Base-by-base conservation (phyloP, 2,113 vertebrate species). In the Tyrannus savana region DNA sequence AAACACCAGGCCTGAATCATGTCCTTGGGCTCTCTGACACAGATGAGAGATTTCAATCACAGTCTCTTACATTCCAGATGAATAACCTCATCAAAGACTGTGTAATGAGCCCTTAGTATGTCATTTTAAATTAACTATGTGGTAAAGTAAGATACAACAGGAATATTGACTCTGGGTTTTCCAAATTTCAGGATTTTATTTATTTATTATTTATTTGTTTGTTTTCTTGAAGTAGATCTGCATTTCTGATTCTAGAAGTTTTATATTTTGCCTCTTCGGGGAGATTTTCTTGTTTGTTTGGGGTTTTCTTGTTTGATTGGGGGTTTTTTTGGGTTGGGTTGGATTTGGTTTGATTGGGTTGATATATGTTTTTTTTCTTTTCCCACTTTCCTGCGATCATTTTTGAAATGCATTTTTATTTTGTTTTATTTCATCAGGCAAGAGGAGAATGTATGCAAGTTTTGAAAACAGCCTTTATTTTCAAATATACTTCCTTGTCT, bases 21-120 rank as follows among this genome's bases (percentile, higher is more conserved):
- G 42, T 78, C 71, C 75, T 92, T 85, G 42, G 42, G 27, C 10
- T 69, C 3, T 73, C n/a, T 80, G 63, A 86, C 49, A 18, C 19
- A 89, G 53, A 66, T 64, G 35, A 95, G 53, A 78, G 42, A 71
- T 71, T 92, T 89, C 53, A 67, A 3, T 69, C 41, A 87, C 46
- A 47, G 2, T 37, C 31, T 86, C 7, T 63, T 25, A 44, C 47
- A 69, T 58, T 87, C 27, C 37, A 69, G 50, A 52, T 31, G 21
- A 91, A 89, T 89, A 84, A 84, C 9, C 27, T 84, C 50, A 74
- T 84, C 59, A 83, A 86, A 86, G 6, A 18, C 5, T 81, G 28
- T 58, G 89, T 91, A 93, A 72, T 81, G 73, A 77, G 16, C 31
- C 37, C 15, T 66, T 74, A 69, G 14, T 12, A 58, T 14, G 28